These are phyloP conservation scores for Meghimatium bilineatum DNA, from an alignment of 2,888 invertebrate genomes.

Conservation along the genomic window DNA sequence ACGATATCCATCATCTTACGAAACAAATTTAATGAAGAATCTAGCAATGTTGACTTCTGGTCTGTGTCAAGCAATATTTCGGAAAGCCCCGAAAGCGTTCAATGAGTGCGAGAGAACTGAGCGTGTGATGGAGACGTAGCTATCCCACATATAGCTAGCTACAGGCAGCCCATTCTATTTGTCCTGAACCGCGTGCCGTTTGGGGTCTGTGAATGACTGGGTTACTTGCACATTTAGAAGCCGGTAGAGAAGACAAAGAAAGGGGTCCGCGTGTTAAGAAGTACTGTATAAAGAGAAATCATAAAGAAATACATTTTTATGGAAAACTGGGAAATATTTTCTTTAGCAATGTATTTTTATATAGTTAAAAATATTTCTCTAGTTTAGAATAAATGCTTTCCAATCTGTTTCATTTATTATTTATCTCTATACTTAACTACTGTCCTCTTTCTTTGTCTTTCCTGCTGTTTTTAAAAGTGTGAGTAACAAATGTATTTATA, in stretches of 20 bases:
- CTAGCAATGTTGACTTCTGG: neutral
- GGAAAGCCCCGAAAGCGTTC: neutral
- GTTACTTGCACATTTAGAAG: neutral
- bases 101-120: slow-evolving; percentile 11
- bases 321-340: too few relatives aligned
- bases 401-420: too few relatives aligned
- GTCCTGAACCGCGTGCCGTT: neutral
- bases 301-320: too few relatives aligned
- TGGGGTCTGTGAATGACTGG: neutral
- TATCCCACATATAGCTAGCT: neutral
- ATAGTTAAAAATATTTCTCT: too few relatives aligned
- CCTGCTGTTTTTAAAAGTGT: too few relatives aligned
- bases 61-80: neutral
- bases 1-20: neutral
- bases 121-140: neutral
- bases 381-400: too few relatives aligned
- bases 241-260: neutral
- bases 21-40: neutral
- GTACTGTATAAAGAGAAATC: neutral
- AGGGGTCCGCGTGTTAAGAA: neutral
- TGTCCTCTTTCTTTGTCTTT: too few relatives aligned
- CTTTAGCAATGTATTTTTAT: too few relatives aligned
- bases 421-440: too few relatives aligned
- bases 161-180: neutral
- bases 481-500: too few relatives aligned